Base-by-base conservation (phyloP, 2,113 vertebrate species). In the Dolichallabes microphthalmus region DNA sequence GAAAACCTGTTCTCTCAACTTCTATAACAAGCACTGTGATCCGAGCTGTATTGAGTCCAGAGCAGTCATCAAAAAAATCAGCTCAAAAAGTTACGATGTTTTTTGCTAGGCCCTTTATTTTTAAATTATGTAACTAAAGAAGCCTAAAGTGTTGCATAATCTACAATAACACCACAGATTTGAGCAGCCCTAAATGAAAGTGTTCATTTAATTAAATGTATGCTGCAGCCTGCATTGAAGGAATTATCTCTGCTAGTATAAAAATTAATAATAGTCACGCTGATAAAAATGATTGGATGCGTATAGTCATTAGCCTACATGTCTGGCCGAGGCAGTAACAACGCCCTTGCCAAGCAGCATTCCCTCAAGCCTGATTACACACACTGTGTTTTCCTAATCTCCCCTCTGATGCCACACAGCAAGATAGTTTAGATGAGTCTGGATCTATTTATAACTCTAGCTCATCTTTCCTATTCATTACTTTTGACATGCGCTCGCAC, bases 311-410 rank as follows among this genome's bases (percentile, higher is more conserved):
- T 84, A 77, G 73, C 57, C 60, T n/a, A n/a, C 25, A 52, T 64
- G 61, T 30, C 76, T 61, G 77, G 57, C 27, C 14, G 13, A 78
- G 74, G 53, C 61, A 78, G 25, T 85, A 85, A 78, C 61, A 61
- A 85, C 30, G 2, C 50, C 61, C 52, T 57, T 78, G 74, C 50
- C 75, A 55, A 39, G 32, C 74, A 78, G 74, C 83, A 78, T 85
- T 78, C 30, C 83, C 58, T 55, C 19, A 3, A 78, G 61, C 75
- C 30, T 78, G 60, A 85, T 68, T 78, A 39, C 74, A 84, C 74
- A 84, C 73, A 78, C 52, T 57, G 50, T 50, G 64, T 78, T 78
- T 52, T 68, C 30, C 39, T 66, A 78, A 77, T 84, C 74, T 68
- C 57, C 13, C 20, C 30, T 27, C 22, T 68, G 19, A 78, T 78